Conservation (phyloP, 2,797 vertebrate species). For the Lepilemur ruficaudatus region DNA sequence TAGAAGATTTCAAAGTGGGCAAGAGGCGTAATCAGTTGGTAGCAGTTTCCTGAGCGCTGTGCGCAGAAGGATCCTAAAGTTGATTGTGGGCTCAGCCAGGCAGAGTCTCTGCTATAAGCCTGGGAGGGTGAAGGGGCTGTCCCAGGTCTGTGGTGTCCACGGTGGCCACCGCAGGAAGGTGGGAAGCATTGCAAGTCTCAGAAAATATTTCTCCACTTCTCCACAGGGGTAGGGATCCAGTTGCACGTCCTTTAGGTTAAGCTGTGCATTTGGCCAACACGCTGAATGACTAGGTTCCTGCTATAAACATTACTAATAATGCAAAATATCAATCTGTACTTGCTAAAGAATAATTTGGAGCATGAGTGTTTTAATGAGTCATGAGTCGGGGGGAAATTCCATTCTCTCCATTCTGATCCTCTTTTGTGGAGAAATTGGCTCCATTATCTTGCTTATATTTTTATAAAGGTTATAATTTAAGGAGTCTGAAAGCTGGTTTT, state of each 20-base stretch:
- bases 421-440: conserved; percentile 20
- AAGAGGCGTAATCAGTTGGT: background rate
- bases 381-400: conserved; percentile 54
- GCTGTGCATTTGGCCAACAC: background rate
- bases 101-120: background rate
- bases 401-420: conserved; percentile 31
- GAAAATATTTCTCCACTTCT: background rate
- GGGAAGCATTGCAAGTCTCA: background rate
- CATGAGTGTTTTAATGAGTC: conserved; percentile 29
- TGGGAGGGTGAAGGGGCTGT: too few relatives aligned
- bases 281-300: background rate
- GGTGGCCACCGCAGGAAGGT: rapidly evolving
- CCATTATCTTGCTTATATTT: conserved; percentile 37
- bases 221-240: background rate
- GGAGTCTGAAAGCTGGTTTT: background rate
- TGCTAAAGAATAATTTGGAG: conserved; percentile 49
- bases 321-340: background rate
- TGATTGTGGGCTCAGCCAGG: background rate
- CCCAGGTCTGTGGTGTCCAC: background rate
- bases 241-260: too few relatives aligned
- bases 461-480: conserved; percentile 52
- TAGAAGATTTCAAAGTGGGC: background rate
- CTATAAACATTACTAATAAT: background rate
- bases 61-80: background rate
- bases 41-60: background rate